These are phyloP conservation scores for Pelvicachromis taeniatus DNA, from an alignment of 2,113 vertebrate genomes.

Conservation along the genomic window DNA sequence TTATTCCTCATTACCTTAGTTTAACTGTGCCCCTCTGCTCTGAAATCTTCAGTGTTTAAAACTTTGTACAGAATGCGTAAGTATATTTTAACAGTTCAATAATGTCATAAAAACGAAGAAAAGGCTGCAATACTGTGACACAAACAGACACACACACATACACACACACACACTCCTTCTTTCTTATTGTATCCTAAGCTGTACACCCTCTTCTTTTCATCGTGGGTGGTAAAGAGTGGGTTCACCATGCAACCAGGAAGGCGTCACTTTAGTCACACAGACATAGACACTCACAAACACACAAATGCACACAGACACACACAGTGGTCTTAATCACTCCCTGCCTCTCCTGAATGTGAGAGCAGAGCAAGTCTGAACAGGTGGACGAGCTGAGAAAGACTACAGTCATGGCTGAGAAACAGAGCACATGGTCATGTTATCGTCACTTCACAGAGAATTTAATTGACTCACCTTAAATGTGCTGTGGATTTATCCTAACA, in stretches of 20 bases:
- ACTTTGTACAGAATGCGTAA: background rate
- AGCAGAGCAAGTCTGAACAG: slow-evolving; percentile 63
- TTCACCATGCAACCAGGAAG: slow-evolving; percentile 35
- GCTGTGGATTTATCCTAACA: background rate
- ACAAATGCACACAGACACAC: background rate
- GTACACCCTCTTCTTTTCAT: slow-evolving; percentile 26
- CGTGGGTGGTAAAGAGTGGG: slow-evolving; percentile 58
- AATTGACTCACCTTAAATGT: background rate
- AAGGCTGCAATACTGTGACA: background rate
- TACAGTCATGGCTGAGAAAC: slow-evolving; percentile 20
- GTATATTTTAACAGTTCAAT: background rate
- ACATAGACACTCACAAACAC: background rate
- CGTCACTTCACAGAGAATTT: background rate
- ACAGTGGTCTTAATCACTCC: slow-evolving; percentile 24
- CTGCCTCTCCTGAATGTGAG: slow-evolving; percentile 35
- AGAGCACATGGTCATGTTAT: background rate
- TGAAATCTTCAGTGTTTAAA: background rate
- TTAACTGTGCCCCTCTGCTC: background rate
- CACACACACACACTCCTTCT: background rate
- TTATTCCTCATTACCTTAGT: background rate
- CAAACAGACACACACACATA: background rate
- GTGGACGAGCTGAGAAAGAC: slow-evolving; percentile 29
- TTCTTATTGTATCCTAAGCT: background rate
- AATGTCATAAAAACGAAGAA: background rate
- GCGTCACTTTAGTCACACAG: slow-evolving; percentile 30